Evolutionary conservation across 2,797 vertebrate genomes (phyloP).

Genomic region (Parauchenoglanis punctatus): DNA sequence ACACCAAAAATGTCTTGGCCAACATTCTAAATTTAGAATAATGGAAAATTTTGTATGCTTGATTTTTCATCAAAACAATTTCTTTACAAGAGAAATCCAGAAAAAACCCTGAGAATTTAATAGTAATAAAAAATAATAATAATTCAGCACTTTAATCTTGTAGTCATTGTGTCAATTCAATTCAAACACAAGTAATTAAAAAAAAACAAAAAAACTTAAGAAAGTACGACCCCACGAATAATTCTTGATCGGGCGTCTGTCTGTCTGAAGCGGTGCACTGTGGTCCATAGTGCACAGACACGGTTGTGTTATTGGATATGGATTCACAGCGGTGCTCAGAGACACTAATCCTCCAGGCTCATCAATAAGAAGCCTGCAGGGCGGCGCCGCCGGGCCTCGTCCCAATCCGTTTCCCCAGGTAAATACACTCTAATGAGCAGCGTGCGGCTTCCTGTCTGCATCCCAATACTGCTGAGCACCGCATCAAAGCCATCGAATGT

Average conservation of each 20-base stretch:
- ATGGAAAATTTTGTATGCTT: not conserved
- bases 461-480: constrained; percentile 14
- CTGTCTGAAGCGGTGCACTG: not conserved
- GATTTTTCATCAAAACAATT: not conserved
- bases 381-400: constrained; percentile 20
- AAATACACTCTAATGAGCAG: constrained; percentile 50
- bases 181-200: not conserved
- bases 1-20: not conserved
- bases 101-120: not conserved
- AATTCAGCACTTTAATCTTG: not conserved
- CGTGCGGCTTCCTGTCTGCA: constrained; percentile 31
- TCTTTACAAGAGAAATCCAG: not conserved
- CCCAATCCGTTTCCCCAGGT: constrained; percentile 41
- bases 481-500: constrained; percentile 16
- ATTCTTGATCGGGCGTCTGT: constrained; percentile 14
- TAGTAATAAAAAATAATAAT: not conserved
- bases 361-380: constrained; percentile 53
- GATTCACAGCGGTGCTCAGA: constrained; percentile 39
- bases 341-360: constrained; percentile 40
- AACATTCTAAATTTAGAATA: not conserved
- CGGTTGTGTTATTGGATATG: constrained; percentile 45
- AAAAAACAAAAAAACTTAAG: not conserved
- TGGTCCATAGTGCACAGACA: constrained; percentile 10
- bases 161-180: not conserved
- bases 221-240: not conserved